Evolutionary conservation across 2,113 vertebrate genomes (phyloP).

Genomic region (Aptenodytes forsteri): DNA sequence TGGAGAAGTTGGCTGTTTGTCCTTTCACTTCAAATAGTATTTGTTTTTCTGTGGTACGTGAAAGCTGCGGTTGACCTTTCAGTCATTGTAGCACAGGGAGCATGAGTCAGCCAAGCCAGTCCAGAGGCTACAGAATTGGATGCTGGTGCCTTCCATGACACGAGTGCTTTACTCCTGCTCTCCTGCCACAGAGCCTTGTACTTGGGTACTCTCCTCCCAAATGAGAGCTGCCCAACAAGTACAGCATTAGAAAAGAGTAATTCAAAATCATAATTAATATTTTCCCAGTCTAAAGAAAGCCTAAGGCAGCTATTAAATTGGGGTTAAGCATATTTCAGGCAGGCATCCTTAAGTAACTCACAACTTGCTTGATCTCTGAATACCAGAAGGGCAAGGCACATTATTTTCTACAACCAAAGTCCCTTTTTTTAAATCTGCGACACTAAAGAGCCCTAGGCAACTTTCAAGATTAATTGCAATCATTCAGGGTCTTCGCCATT

Average conservation of each 20-base stretch:
- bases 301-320: neutral
- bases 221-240: neutral
- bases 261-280: neutral
- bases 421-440: neutral
- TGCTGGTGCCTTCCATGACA: neutral
- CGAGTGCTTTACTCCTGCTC: neutral
- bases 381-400: neutral
- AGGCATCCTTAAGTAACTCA: neutral
- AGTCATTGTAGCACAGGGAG: neutral
- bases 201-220: neutral
- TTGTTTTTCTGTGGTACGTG: neutral
- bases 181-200: neutral
- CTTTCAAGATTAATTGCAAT: constrained; percentile 10
- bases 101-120: neutral
- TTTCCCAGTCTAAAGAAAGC: neutral
- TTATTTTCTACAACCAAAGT: neutral
- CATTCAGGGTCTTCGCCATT: neutral
- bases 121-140: neutral
- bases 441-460: neutral
- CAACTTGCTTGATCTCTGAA: neutral
- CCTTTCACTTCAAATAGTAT: neutral
- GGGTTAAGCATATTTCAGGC: neutral
- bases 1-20: neutral
- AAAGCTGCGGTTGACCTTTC: neutral
- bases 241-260: neutral